Evolutionary conservation across 2,888 invertebrate species (phyloP).

Genomic region (Noctua fimbriata): DNA sequence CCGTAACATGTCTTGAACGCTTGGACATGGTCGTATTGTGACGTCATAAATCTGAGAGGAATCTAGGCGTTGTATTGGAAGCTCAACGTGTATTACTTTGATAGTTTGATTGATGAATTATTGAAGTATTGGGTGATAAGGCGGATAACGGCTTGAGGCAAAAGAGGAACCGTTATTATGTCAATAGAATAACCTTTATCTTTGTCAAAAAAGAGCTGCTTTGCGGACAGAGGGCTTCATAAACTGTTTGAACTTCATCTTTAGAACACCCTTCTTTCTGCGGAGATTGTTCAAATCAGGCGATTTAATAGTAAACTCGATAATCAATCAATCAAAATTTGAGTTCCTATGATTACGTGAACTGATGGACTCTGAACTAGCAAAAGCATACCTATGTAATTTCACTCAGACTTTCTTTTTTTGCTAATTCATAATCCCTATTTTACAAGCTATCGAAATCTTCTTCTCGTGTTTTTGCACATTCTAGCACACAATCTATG

Average conservation of each 20-base stretch:
- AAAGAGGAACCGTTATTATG: not conserved
- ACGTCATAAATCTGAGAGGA: conserved; percentile 43
- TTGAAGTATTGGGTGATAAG: not conserved
- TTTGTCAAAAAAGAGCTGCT: not conserved
- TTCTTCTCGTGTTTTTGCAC: too few relatives aligned
- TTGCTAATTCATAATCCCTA: not conserved
- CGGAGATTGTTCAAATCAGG: not conserved
- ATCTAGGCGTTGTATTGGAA: conserved; percentile 30
- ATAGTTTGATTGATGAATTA: conserved; percentile 3
- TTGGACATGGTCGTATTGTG: conserved; percentile 41
- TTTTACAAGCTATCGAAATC: not conserved
- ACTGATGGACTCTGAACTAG: too few relatives aligned
- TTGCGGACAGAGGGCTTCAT: not conserved
- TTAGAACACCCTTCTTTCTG: not conserved
- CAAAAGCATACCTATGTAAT: not conserved
- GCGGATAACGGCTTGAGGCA: not conserved
- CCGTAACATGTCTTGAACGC: conserved; percentile 37
- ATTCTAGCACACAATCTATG: not conserved
- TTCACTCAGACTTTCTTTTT: not conserved
- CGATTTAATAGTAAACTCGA: not conserved
- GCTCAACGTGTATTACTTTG: conserved; percentile 34
- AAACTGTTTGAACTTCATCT: not conserved
- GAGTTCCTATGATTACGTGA: not conserved
- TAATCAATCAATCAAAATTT: not conserved
- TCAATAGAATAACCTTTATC: not conserved